phyloP scores from a whole-genome alignment of 2,888 invertebrate genomes.

The Fragum sueziense region DNA sequence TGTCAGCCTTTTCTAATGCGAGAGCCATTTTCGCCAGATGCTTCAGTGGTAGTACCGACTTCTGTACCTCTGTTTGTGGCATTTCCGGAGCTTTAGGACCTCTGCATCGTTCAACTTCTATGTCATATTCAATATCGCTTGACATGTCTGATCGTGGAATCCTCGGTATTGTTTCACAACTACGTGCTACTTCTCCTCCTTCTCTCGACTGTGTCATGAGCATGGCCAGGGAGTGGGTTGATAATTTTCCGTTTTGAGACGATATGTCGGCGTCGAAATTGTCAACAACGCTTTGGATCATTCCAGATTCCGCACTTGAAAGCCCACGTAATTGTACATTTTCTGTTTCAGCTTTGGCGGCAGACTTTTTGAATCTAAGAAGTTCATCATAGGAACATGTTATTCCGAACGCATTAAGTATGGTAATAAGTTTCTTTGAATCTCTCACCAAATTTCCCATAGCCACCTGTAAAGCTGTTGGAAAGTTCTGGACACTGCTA shows the following conservation, averaged over 20 bases:
- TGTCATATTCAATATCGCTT: not conserved
- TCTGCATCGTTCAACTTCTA: conserved; percentile 13
- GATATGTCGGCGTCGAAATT: conserved; percentile 45
- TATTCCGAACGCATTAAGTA: conserved; percentile 30
- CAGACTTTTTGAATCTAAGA: conserved; percentile 59
- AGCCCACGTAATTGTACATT: not conserved
- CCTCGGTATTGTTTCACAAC: not conserved
- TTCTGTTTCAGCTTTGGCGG: conserved; percentile 45
- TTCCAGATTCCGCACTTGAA: not conserved
- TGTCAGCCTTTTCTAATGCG: not conserved
- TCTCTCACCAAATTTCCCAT: conserved; percentile 29
- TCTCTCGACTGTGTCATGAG: conserved; percentile 24
- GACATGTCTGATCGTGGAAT: too few species aligned
- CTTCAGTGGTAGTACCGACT: not conserved
- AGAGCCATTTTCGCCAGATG: not conserved
- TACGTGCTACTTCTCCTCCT: not conserved
- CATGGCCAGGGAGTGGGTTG: conserved; percentile 38
- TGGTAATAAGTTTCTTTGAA: conserved; percentile 26
- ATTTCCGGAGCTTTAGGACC: conserved; percentile 35
- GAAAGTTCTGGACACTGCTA: not conserved
- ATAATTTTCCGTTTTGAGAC: conserved; percentile 36
- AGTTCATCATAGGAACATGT: conserved; percentile 61
- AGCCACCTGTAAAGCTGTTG: conserved; percentile 26
- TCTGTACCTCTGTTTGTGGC: not conserved
- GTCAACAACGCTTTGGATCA: conserved; percentile 28